These are phyloP conservation scores for Anticlea derivata DNA, from an alignment of 2,888 invertebrate species.

Conservation along the genomic window DNA sequence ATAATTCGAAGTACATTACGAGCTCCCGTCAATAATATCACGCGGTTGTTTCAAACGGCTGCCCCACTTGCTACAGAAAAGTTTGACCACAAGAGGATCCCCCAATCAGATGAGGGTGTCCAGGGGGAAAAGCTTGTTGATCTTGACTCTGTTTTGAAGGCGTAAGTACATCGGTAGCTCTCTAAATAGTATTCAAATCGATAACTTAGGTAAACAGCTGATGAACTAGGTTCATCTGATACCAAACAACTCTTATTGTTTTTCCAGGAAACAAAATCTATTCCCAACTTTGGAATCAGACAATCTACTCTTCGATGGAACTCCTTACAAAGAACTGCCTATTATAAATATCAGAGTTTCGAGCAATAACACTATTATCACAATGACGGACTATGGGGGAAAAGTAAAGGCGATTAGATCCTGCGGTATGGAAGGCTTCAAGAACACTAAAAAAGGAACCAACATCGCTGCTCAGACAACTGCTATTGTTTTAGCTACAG, in stretches of 20 bases:
- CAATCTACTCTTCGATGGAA: slow-evolving; percentile 88
- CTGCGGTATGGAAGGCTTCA: slow-evolving; percentile 97
- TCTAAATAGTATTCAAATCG: too few species aligned
- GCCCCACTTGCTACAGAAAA: slow-evolving; percentile 57
- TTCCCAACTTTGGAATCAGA: slow-evolving; percentile 91
- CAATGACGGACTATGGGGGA: slow-evolving; percentile 88
- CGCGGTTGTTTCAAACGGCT: slow-evolving; percentile 63
- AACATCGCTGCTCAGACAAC: slow-evolving; percentile 98
- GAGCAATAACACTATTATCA: slow-evolving; percentile 94
- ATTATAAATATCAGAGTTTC: slow-evolving; percentile 92
- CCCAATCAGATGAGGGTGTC: slow-evolving; percentile 88
- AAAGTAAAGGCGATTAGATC: slow-evolving; percentile 85
- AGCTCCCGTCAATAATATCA: slow-evolving; percentile 47
- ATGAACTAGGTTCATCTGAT: too few species aligned
- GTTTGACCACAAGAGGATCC: slow-evolving; percentile 74
- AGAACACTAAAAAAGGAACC: slow-evolving; percentile 97
- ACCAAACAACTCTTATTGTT: neutral
- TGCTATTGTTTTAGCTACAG: slow-evolving; percentile 90
- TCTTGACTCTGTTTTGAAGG: slow-evolving; percentile 86
- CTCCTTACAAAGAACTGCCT: slow-evolving; percentile 91
- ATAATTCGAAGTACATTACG: slow-evolving; percentile 55
- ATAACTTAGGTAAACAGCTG: too few species aligned
- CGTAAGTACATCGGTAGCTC: slow-evolving; percentile 80
- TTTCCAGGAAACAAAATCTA: slow-evolving; percentile 84
- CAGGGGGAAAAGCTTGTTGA: slow-evolving; percentile 89